Evolutionary conservation across 2,113 vertebrate genomes (phyloP).

Genomic region (Telmatochromis sp.): DNA sequence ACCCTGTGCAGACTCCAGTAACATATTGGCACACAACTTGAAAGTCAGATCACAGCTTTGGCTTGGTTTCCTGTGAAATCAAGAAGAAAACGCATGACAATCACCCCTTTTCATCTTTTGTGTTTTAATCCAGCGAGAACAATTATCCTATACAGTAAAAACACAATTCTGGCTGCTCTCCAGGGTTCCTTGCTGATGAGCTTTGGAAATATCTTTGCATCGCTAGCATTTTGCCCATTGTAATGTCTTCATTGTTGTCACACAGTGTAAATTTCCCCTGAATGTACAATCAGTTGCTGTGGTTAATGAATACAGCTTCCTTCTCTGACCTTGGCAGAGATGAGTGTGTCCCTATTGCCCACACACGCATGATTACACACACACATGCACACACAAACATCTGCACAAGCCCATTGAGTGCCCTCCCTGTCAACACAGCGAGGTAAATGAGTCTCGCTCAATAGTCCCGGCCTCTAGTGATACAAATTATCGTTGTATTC

Average conservation of each 20-base stretch:
- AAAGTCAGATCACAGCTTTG: not conserved
- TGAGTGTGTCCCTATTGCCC: constrained; percentile 26
- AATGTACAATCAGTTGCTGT: constrained; percentile 39
- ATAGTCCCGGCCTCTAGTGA: constrained; percentile 37
- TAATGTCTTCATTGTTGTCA: constrained; percentile 18
- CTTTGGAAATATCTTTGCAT: constrained; percentile 15
- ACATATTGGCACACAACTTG: not conserved
- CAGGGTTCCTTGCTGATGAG: not conserved
- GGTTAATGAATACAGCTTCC: constrained; percentile 48
- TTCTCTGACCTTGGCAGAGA: constrained; percentile 58
- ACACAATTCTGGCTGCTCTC: not conserved
- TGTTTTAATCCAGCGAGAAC: not conserved
- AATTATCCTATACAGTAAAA: constrained; percentile 3
- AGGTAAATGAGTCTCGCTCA: constrained; percentile 47
- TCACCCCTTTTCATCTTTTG: not conserved
- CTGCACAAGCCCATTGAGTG: constrained; percentile 1
- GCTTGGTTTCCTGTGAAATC: not conserved
- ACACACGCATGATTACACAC: constrained; percentile 22
- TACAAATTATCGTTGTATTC: constrained; percentile 53
- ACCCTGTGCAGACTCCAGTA: not conserved
- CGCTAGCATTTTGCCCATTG: constrained; percentile 4
- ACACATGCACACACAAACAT: not conserved
- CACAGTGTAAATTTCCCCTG: constrained; percentile 32
- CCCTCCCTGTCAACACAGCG: constrained; percentile 18
- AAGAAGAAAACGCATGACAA: not conserved